Conservation (phyloP, 1,140 invertebrate species). For the Bombyx mori region DNA sequence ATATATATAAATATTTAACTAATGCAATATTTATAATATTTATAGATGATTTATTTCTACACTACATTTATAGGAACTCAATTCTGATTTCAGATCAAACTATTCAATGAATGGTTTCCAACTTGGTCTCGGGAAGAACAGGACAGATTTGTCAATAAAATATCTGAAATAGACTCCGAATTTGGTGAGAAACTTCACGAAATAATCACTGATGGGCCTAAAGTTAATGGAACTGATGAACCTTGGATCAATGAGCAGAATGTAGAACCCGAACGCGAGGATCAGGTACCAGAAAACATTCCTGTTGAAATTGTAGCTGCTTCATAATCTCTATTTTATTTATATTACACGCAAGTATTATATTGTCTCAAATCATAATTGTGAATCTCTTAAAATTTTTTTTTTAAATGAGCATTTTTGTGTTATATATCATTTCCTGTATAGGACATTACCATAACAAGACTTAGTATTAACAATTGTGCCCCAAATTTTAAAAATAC, state of each 20-base stretch:
- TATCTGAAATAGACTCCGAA: constrained; percentile 78
- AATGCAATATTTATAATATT: too few relatives aligned
- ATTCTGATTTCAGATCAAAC: constrained; percentile 75
- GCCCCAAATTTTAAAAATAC: too few relatives aligned
- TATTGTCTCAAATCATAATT: too few relatives aligned
- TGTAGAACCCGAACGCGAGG: constrained; percentile 16
- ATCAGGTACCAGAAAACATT: constrained; percentile 29
- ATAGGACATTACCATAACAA: too few relatives aligned
- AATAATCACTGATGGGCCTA: constrained; percentile 45
- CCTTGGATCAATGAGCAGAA: constrained; percentile 20
- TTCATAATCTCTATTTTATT: constrained; percentile 25
- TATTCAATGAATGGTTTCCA: constrained; percentile 89
- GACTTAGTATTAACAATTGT: too few relatives aligned
- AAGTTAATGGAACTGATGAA: constrained; percentile 19
- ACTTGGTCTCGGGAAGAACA: constrained; percentile 85
- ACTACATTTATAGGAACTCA: too few relatives aligned
- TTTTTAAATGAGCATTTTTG: too few relatives aligned
- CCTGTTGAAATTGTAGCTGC: constrained; percentile 53
- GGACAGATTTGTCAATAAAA: constrained; percentile 76
- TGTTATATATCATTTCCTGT: too few relatives aligned
- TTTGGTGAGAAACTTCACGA: constrained; percentile 82
- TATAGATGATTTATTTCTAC: too few relatives aligned
- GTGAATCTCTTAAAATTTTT: too few relatives aligned
- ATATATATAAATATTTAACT: too few relatives aligned
- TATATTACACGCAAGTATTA: too few relatives aligned